Conservation (phyloP, 2,888 invertebrate species). For the Hipparchia semele region DNA sequence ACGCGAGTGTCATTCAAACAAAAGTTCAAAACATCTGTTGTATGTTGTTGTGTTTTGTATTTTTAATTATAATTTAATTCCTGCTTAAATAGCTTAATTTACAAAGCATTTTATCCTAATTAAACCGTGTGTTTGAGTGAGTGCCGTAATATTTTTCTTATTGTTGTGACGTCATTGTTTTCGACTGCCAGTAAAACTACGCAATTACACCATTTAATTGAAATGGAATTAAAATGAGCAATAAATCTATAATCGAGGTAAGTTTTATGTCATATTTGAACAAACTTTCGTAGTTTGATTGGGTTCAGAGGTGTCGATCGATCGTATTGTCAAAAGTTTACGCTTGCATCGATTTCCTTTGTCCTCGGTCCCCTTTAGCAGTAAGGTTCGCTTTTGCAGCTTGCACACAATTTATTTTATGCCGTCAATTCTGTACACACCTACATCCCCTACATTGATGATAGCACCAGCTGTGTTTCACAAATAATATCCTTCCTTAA, state of each 20-base stretch:
- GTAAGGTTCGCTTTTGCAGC: slow-evolving; percentile 46
- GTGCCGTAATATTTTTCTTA: slow-evolving; percentile 65
- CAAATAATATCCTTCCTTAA: not conserved
- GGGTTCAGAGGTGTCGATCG: slow-evolving; percentile 32
- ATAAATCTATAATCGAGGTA: slow-evolving; percentile 69
- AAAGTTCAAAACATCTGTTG: slow-evolving; percentile 76
- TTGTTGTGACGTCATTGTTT: slow-evolving; percentile 84
- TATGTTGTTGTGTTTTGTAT: slow-evolving; percentile 75
- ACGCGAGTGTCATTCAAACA: slow-evolving; percentile 58
- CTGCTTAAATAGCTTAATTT: slow-evolving; percentile 31
- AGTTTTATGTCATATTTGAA: slow-evolving; percentile 44
- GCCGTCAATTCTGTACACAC: not conserved
- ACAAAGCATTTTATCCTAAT: slow-evolving; percentile 44
- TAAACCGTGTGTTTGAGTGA: slow-evolving; percentile 54
- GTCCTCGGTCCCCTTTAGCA: slow-evolving; percentile 61
- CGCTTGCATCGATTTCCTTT: slow-evolving; percentile 78
- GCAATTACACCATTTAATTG: slow-evolving; percentile 82
- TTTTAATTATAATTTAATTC: slow-evolving; percentile 64
- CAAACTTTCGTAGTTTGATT: not conserved
- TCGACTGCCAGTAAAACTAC: slow-evolving; percentile 84
- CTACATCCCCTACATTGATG: not conserved
- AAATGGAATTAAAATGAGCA: slow-evolving; percentile 81
- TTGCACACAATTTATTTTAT: not conserved
- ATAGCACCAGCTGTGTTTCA: not conserved
- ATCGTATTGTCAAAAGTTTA: slow-evolving; percentile 46